A percentile compares a stretch with the other conserved stretches of the same genome.
These are phyloP conservation scores for Neoitamus cyanurus DNA, from an alignment of 2,888 invertebrate genomes.

Conservation along the genomic window DNA sequence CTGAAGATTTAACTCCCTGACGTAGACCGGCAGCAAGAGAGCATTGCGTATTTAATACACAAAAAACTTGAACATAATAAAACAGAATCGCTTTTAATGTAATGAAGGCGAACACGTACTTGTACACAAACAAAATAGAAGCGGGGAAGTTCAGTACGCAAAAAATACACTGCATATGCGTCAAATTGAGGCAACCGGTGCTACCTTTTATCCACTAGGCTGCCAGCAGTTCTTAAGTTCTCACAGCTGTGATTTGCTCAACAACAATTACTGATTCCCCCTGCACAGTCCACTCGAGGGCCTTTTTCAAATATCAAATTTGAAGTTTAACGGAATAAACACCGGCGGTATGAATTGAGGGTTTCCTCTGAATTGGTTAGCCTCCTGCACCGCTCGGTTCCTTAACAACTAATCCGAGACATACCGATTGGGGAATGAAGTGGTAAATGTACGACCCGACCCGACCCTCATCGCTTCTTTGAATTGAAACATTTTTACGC, in stretches of 20 bases:
- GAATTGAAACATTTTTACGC: conserved; percentile 25
- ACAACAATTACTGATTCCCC: conserved; percentile 39
- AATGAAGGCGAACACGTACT: neutral
- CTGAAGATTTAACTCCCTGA: neutral
- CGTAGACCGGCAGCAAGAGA: neutral
- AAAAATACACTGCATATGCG: conserved; percentile 24
- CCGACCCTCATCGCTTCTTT: conserved; percentile 6
- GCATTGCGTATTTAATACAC: conserved; percentile 13
- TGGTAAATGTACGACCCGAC: neutral
- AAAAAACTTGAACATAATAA: neutral
- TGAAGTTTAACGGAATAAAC: conserved; percentile 41
- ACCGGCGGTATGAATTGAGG: conserved; percentile 29
- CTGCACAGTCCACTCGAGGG: conserved; percentile 28
- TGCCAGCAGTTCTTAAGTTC: conserved; percentile 24
- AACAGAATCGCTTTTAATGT: neutral
- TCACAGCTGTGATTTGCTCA: conserved; percentile 36
- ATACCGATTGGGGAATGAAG: neutral
- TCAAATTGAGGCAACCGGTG: conserved; percentile 31
- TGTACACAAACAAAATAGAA: neutral
- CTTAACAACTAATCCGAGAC: neutral
- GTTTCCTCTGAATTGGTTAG: conserved; percentile 26
- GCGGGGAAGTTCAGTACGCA: neutral
- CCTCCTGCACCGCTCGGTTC: neutral
- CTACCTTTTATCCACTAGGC: conserved; percentile 17
- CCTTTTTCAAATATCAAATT: conserved; percentile 44